These are phyloP conservation scores for Oncorhynchus nerka DNA, from an alignment of 2,113 vertebrate genomes.

Conservation along the genomic window DNA sequence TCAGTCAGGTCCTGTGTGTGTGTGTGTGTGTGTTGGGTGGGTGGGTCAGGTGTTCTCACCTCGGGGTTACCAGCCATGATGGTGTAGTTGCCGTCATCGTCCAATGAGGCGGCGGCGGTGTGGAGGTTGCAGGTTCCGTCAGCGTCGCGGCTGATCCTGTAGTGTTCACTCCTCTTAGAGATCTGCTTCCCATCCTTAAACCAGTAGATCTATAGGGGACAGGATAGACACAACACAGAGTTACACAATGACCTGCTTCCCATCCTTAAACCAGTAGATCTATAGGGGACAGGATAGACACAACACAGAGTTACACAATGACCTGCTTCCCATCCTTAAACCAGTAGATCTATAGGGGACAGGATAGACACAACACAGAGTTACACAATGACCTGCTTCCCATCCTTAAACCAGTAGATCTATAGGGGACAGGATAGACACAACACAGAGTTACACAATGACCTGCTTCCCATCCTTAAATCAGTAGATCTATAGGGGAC, in stretches of 20 bases:
- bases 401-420: too few relatives aligned
- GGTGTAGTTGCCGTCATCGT: slow-evolving; percentile 98
- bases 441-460: too few relatives aligned
- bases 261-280: slow-evolving; percentile 1
- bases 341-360: too few relatives aligned
- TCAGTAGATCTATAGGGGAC: background rate
- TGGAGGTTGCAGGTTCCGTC: slow-evolving; percentile 92
- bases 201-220: slow-evolving; percentile 87
- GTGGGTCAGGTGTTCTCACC: slow-evolving; percentile 66
- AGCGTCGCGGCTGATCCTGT: slow-evolving; percentile 84
- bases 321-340: background rate
- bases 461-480: too few relatives aligned
- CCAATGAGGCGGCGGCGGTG: slow-evolving; percentile 82
- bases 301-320: too few relatives aligned
- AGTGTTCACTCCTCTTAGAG: slow-evolving; percentile 93
- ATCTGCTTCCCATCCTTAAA: slow-evolving; percentile 99
- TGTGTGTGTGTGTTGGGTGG: slow-evolving; percentile 1
- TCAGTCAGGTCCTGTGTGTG: background rate
- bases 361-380: too few relatives aligned
- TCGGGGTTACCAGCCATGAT: slow-evolving; percentile 92
- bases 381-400: too few relatives aligned
- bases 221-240: background rate
- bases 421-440: too few relatives aligned
- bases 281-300: too few relatives aligned
- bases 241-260: background rate